These are phyloP conservation scores for Neogobius melanostomus DNA, from an alignment of 2,113 vertebrate genomes.

Conservation along the genomic window DNA sequence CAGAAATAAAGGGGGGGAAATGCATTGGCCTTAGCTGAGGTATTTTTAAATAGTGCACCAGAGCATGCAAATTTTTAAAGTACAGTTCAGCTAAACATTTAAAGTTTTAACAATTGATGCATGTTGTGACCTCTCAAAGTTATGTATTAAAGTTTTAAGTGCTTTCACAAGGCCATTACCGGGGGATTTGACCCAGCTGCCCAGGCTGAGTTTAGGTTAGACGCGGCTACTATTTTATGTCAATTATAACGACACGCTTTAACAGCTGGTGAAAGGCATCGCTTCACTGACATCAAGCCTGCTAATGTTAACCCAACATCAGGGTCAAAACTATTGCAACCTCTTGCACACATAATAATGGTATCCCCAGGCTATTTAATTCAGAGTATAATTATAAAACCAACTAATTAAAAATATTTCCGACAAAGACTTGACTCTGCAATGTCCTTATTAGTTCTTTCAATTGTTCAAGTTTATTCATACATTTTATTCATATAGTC, in stretches of 20 bases:
- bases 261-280: constrained; percentile 22
- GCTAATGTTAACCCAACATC: constrained; percentile 4
- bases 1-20: too few relatives aligned
- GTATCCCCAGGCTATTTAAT: not conserved
- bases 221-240: constrained; percentile 2
- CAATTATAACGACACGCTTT: constrained; percentile 19
- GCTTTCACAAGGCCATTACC: constrained; percentile 32
- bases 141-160: constrained; percentile 34
- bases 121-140: constrained; percentile 28
- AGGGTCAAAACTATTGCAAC: not conserved
- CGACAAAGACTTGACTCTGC: not conserved
- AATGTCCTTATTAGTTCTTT: not conserved
- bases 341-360: not conserved
- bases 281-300: constrained; percentile 15
- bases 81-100: constrained; percentile 21
- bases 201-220: not conserved
- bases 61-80: constrained; percentile 10
- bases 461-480: too few relatives aligned
- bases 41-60: constrained; percentile 6
- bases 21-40: not conserved
- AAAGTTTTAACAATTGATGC: constrained; percentile 42
- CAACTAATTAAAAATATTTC: too few relatives aligned
- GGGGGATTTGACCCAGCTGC: constrained; percentile 14
- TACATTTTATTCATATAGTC: too few relatives aligned
- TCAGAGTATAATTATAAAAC: not conserved